These are phyloP conservation scores for Nasalis larvatus DNA, from an alignment of 2,113 vertebrate species.

Conservation along the genomic window DNA sequence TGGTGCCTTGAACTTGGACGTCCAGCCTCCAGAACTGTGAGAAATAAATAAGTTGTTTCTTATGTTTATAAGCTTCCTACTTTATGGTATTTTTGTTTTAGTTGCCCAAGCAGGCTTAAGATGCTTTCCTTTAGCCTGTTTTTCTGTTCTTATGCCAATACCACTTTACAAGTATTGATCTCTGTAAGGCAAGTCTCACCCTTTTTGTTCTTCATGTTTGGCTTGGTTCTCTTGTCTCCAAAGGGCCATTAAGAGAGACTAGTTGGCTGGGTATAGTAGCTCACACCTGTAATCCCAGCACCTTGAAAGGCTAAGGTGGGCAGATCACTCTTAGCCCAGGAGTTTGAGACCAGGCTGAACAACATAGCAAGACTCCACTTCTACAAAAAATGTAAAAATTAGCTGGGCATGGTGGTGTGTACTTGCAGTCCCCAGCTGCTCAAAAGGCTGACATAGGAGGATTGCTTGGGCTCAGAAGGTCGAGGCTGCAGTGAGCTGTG, in stretches of 20 bases:
- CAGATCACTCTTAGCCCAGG: no score
- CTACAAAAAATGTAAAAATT: no score
- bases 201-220: neutral
- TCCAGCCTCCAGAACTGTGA: neutral
- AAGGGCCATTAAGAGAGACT: neutral
- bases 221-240: neutral
- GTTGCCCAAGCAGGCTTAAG: neutral
- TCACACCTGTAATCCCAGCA: no score
- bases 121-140: neutral
- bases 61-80: neutral
- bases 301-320: no score
- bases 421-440: no score
- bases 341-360: no score
- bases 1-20: neutral
- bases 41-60: neutral
- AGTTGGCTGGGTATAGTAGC: no score
- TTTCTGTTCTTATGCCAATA: neutral
- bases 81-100: neutral
- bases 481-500: no score
- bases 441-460: no score
- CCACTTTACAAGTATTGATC: neutral
- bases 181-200: neutral
- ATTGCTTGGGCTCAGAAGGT: no score
- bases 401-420: no score
- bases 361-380: no score